Evolutionary conservation across 2,888 invertebrate species (phyloP), one percentile per base, ranked within the genome.

Genomic region (Vesta saturnalis): DNA sequence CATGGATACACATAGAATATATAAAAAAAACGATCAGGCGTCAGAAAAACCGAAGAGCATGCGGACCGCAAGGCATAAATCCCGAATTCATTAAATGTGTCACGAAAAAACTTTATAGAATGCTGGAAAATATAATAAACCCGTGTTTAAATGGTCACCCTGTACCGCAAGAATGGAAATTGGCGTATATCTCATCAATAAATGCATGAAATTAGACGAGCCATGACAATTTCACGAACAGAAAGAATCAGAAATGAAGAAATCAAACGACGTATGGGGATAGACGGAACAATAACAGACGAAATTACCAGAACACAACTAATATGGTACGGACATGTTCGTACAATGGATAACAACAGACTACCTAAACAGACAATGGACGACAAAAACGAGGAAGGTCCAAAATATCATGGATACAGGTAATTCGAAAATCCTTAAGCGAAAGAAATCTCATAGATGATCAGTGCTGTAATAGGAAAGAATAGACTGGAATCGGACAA

Each of bases 271-370:
- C 6, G 49, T 49, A 49, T 49, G 16, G 15, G 49, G 49, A 49
- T 49, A 49, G 49, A 49, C 49, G 49, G 49, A 49, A 49, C 49
- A 49, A 49, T 49, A 49, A 19, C 49, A 49, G 47, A 47, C 8
- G 49, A 49, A 10, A 49, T 49, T 49, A 49, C 49, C 49, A 49
- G 49, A 16, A 49, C n/a, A 49, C 49, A 49, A 49, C 49, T 49
- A 49, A 49, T 49, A 49, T 49, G 49, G 49, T 49, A 49, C 19
- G 49, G 49, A 49, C 49, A 49, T 49, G 49, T 49, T 49, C 49
- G 49, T 49, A 49, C 2, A 49, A 49, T 49, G 19, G 16, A 49
- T 49, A 49, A 49, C 49, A 49, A 19, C n/a, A 14, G 16, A 49
- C 16, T 14, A 16, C n/a, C n/a, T 49, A 16, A 16, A 49, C 16